Evolutionary conservation across 2,888 invertebrate genomes (phyloP), one percentile per base, ranked within the genome.

Genomic region (Ashinkailepas kermadecensis): DNA sequence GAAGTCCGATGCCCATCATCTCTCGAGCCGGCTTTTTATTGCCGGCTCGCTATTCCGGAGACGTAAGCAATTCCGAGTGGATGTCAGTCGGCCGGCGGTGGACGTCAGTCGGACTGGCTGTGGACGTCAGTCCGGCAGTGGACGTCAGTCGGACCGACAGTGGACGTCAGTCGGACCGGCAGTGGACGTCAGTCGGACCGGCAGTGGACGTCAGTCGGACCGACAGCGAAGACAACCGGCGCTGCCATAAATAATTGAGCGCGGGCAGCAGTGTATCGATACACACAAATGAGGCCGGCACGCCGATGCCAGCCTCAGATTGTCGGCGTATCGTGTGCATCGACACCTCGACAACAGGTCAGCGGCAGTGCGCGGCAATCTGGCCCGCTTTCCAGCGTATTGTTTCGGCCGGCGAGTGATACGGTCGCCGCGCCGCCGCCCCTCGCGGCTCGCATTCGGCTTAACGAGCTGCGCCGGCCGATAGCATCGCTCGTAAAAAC

Each of bases 1-100:
- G 23, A 23, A 70, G 39, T 39, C 70, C 25, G 70, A 70, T 70
- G 39, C 39, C 23, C 70, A 25, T 15, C 15, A 15, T 39, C 23
- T 39, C 39, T 70, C 70, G 39, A 70, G 70, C 70, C 39, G 70
- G 70, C 70, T 23, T 70, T 70, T 70, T 70, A 70, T 70, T 70
- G 39, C 25, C 1, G 70, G 70, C 7, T 12, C 39, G 70, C 70
- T 70, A 70, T 70, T 25, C 70, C 70, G 39, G 70, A 12, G 15
- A 70, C 70, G 70, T 70, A 70, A 70, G 70, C 70, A 70, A 70
- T 70, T 25, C 70, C 39, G 25, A 39, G 25, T 39, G 21, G 21
- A 8, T 9, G 74, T 56, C 56, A 74, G 74, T 21, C 54, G 39
- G 39, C 15, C 15, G 70, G 23, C 39, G 39, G 15, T 39, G 70